Conservation (phyloP, 1,140 invertebrate genomes). For the Panulirus ornatus region DNA sequence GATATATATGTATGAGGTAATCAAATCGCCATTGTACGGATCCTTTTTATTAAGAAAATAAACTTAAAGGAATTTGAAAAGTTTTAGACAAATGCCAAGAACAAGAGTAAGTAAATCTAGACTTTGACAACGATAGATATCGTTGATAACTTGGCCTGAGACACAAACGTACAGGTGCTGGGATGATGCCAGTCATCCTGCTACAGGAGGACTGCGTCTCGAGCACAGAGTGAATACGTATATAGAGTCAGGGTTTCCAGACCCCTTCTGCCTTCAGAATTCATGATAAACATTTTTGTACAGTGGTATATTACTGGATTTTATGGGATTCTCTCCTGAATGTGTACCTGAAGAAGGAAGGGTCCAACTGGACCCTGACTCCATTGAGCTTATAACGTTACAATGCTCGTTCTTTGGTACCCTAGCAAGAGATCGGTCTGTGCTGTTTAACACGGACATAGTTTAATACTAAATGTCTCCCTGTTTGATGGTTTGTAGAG, state of each 20-base stretch:
- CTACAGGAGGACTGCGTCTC: conserved; percentile 60
- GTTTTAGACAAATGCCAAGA: conserved; percentile 64
- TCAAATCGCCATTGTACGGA: conserved; percentile 52
- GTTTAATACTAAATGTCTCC: conserved; percentile 34
- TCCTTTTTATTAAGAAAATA: conserved; percentile 51
- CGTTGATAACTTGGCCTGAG: conserved; percentile 46
- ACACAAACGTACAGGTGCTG: conserved; percentile 39
- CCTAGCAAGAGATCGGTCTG: conserved; percentile 72
- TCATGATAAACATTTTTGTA: conserved; percentile 32
- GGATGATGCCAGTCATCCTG: conserved; percentile 57
- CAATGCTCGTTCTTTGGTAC: conserved; percentile 67
- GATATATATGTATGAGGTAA: conserved; percentile 41
- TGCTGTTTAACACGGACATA: conserved; percentile 57
- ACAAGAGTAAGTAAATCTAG: conserved; percentile 55
- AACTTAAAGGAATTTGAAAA: conserved; percentile 57
- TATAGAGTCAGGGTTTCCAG: conserved; percentile 27
- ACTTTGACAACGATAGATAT: conserved; percentile 62
- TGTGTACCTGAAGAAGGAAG: conserved; percentile 61
- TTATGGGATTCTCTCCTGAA: conserved; percentile 34
- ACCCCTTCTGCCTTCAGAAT: conserved; percentile 54
- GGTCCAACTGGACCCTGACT: conserved; percentile 19
- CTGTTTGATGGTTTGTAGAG: background rate
- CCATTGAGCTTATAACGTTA: conserved; percentile 64
- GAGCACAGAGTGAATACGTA: conserved; percentile 56
- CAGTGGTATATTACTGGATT: conserved; percentile 50